Evolutionary conservation across 2,888 invertebrate species (phyloP), one percentile per base, ranked within the genome.

Genomic region (Gonocerus acuteangulatus): DNA sequence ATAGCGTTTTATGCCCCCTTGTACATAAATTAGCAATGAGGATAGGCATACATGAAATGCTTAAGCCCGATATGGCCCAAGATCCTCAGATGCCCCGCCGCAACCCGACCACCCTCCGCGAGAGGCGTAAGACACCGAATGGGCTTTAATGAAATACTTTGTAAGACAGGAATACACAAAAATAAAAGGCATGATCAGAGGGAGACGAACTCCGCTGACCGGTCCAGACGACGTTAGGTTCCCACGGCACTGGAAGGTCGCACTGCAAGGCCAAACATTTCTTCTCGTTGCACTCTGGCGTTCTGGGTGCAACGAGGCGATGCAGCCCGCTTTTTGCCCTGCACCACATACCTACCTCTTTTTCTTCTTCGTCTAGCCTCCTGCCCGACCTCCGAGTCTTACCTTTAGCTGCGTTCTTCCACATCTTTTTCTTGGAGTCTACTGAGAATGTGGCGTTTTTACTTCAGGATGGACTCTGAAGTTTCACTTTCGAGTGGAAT

Each of bases 211-310:
- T 9, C 9, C 27, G 27, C 39, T 39, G 39, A 39, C 39, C 39
- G 39, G 39, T 39, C 39, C 39, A 15, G 39, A 11, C n/a, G n/a
- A 9, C n/a, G 4, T n/a, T 27, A 4, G 39, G 15, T 39, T 39
- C 39, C 39, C 39, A 39, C 39, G 39, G 7, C n/a, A 6, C n/a
- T 39, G 39, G 39, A 39, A 39, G 39, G 39, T 39, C 39, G 39
- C 15, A n/a, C 39, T 39, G 39, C 39, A 39, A 39, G 39, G 39
- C 39, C 39, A 39, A 39, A 39, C 39, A 39, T 39, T 39, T 39
- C 39, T 39, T 39, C 13, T 39, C 39, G 39, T 15, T 39, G 39
- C n/a, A 27, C 27, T 27, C 4, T 9, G 9, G 9, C 4, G 27
- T 27, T 15, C 13, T n/a, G n/a, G 39, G 39, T 39, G n/a, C 39